Base-by-base conservation (phyloP, 2,888 invertebrate genomes). In the Leptinotarsa tumamoca region DNA sequence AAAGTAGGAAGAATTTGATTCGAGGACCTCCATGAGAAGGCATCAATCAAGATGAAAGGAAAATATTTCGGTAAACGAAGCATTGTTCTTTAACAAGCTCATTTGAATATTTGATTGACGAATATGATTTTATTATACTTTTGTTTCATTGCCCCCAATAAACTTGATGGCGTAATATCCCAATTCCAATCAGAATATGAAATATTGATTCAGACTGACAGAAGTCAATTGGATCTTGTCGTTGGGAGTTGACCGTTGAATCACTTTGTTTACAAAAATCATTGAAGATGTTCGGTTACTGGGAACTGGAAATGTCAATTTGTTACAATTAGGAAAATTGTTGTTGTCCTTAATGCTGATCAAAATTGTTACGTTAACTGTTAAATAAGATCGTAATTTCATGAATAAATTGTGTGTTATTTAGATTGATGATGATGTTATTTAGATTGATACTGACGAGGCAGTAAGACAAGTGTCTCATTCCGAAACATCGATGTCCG, bases 131-230 rank as follows among this genome's bases (percentile, higher is more conserved):
- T 63, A 63, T 63, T n/a, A 43, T 10, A 63, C 58, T 17, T 13
- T n/a, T n/a, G 15, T 33, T 43, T 3, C 43, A 27, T 27, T 15
- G 27, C 68, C 27, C 23, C 33, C 50, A 68, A 52, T 68, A 23
- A 52, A 52, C n/a, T 15, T n/a, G 51, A 67, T 21, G 15, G 13
- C 15, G 18, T 67, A 4, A 21, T 23, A 14, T 51, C 18, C 51
- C 15, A 51, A 68, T 50, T 27, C 17, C 2, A 68, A 68, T 51
- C 5, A 68, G 15, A 54, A 68, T n/a, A n/a, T 63, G 5, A 43
- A 43, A n/a, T 52, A 51, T 68, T 68, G 21, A 68, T 68, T 68
- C 54, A 52, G 13, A 52, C 23, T 68, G 68, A 68, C 68, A 68
- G 68, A 27, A 68, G 54, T 68, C 54, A 68, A 68, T 68, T 68